A percentile compares a stretch with the other conserved stretches of the same genome.
Conservation (phyloP, 2,888 invertebrate species). For the Epistrophe grossulariae region DNA sequence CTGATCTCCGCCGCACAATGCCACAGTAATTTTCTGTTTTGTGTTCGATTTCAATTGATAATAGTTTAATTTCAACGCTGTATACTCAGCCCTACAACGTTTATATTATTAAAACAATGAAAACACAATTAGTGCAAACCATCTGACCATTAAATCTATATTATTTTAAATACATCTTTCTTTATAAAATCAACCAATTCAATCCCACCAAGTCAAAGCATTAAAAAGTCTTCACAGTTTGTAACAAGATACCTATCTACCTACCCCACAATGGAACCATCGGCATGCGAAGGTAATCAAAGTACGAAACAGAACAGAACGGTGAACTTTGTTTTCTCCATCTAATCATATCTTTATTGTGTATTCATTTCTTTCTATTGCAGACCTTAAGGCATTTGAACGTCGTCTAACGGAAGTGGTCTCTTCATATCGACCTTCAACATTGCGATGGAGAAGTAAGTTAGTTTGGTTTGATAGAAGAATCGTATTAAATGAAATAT, state of each 20-base stretch:
- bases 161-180: background rate
- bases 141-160: background rate
- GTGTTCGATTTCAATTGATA: constrained; percentile 16
- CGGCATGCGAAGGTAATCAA: constrained; percentile 93
- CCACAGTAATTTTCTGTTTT: constrained; percentile 20
- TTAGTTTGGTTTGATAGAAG: constrained; percentile 78
- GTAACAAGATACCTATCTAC: constrained; percentile 36
- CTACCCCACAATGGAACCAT: constrained; percentile 88
- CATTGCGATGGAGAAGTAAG: constrained; percentile 97
- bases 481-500: background rate
- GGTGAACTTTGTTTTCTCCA: constrained; percentile 67
- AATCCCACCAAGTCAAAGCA: constrained; percentile 14
- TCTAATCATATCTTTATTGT: constrained; percentile 34
- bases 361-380: constrained; percentile 74
- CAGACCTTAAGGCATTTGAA: constrained; percentile 99
- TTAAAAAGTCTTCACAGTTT: background rate
- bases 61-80: background rate
- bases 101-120: constrained; percentile 53
- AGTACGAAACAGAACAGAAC: constrained; percentile 61
- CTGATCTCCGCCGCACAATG: background rate
- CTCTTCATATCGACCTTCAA: constrained; percentile 96
- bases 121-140: constrained; percentile 47
- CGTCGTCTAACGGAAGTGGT: constrained; percentile 98
- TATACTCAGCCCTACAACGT: background rate
- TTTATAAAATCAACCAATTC: background rate